Base-by-base conservation (phyloP, 2,797 vertebrate species). In the Danio tinwini region DNA sequence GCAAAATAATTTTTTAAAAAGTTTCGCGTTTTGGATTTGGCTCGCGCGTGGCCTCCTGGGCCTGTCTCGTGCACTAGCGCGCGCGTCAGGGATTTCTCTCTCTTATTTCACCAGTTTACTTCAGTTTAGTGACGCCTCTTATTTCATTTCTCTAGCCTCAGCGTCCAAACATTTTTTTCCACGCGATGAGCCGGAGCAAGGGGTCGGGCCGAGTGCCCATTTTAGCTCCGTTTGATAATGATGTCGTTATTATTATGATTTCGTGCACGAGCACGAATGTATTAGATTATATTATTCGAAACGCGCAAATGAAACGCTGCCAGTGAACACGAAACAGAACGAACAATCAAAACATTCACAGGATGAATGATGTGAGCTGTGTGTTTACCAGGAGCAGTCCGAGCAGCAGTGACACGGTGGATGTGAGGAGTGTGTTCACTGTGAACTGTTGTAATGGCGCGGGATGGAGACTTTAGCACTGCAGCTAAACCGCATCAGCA, bases 1-100 rank as follows among this genome's bases (percentile, higher is more conserved):
- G 89, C 59, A 90, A 86, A 91, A 92, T 82, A 86, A 86, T 72
- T 8, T 17, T 53, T 40, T 89, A 89, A 92, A 93, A 94, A 94
- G 91, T 95, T 95, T 85, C 89, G 90, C 90, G 44, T 80, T 78
- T 86, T 89, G 81, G 88, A 82, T 53, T 81, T 83, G 88, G 64
- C 44, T 74, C 67, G 69, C 73, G 81, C 47, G 88, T 89, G 91
- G 88, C 91, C 87, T 91, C 88, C 84, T 63, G 83, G 92, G 93
- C 92, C 91, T 92, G 88, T 76, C 63, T 80, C 62, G 78, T 17
- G 40, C 56, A 69, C 63, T 77, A 8, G 39, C 56, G 67, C 63
- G 77, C 65, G 29, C 29, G 19, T 47, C 45, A 76, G 29, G 39
- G 7, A 6, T 49, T 61, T 45, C 37, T 84, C 50, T 19, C 12